Evolutionary conservation across 2,888 invertebrate genomes (phyloP), one percentile per base, ranked within the genome.

Genomic region (Galerucella nymphaeae): DNA sequence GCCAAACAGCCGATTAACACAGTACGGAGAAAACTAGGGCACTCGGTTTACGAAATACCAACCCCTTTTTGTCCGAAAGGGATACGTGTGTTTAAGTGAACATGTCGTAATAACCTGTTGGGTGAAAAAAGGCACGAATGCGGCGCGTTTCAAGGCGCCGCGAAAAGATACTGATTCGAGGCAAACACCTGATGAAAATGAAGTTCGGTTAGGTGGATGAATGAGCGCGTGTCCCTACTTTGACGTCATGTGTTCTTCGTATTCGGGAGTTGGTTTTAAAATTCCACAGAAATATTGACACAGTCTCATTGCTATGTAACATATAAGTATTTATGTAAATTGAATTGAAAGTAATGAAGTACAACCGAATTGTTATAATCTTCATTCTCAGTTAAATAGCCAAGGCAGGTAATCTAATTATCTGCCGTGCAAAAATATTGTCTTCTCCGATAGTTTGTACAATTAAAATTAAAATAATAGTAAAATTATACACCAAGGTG

Each of bases 61-160:
- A 76, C 75, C 78, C 75, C 76, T 66, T 70, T 63, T 48, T 63
- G 72, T 70, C 76, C 75, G 76, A 76, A 77, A 75, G 74, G 72
- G 75, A 58, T 72, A 76, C 75, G 76, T 57, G 65, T 55, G 61
- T 73, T 79, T 77, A 77, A 78, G 75, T 78, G 78, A 75, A 76
- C 78, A 79, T 80, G 77, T 75, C 75, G 77, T 71, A 77, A 76
- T 78, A 78, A 79, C 78, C 77, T 78, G 79, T 78, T 75, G 74
- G 73, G 59, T 71, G 74, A 79, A 77, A 75, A 73, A 76, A 6
- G 57, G 11, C 45, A 42, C 16, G 59, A 38, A n/a, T 73, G 77
- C 75, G 77, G 78, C 77, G 80, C 77, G 78, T 76, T 76, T 73
- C 74, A 76, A 76, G 71, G 72, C 67, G 74, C 67, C 77, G 76